These are phyloP conservation scores for Crotophaga sulcirostris DNA, from an alignment of 2,113 vertebrate genomes.

Conservation along the genomic window DNA sequence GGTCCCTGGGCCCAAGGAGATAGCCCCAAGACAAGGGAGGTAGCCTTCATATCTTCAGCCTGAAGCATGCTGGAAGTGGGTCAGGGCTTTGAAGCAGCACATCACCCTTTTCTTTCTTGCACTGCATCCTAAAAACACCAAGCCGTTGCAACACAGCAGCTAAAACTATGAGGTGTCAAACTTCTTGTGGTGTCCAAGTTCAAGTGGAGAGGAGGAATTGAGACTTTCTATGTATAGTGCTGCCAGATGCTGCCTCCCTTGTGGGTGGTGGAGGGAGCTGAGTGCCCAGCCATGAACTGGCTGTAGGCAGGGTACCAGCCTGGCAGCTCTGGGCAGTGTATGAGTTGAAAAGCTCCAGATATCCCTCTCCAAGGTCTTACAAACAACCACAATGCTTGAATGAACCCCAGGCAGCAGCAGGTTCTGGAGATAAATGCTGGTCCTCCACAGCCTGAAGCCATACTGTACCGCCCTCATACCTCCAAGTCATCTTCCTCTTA, in stretches of 20 bases:
- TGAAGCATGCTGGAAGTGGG: background rate
- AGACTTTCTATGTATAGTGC: background rate
- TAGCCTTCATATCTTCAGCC: background rate
- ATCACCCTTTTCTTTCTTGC: background rate
- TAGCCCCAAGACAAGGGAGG: background rate
- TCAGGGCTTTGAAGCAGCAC: background rate
- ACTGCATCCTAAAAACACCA: background rate
- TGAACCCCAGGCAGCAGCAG: background rate
- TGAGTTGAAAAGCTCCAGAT: background rate
- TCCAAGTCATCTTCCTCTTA: background rate
- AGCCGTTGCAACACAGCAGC: background rate
- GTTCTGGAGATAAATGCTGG: background rate
- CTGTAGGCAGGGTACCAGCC: background rate
- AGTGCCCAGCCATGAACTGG: background rate
- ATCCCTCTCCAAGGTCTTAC: conserved; percentile 10
- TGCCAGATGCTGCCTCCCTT: background rate
- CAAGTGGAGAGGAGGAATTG: background rate
- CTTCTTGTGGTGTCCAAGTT: background rate
- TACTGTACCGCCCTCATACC: background rate
- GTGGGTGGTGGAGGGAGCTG: fast-evolving
- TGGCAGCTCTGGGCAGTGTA: background rate
- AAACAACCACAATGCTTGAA: background rate
- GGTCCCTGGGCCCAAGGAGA: background rate
- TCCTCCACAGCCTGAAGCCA: background rate
- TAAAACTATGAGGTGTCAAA: background rate